A percentile compares a stretch with the other conserved stretches of the same genome.
These are phyloP conservation scores for Heliconius aoede DNA, from an alignment of 2,888 invertebrate genomes.

Conservation along the genomic window DNA sequence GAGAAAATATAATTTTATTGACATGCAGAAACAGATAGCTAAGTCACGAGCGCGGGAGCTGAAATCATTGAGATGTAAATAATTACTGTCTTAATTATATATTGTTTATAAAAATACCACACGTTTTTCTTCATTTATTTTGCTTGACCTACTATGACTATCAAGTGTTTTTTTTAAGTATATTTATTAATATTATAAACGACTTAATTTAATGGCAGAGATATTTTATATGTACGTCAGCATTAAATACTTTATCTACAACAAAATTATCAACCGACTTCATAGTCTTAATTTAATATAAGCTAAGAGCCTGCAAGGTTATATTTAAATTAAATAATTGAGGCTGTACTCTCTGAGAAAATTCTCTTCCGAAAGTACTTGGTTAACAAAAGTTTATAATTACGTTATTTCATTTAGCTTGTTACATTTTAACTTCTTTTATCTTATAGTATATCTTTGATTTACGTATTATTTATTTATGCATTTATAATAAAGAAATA, in stretches of 20 bases:
- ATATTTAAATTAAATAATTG: conserved; percentile 13
- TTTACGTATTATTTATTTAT: neutral
- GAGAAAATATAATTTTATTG: neutral
- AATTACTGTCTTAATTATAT: neutral
- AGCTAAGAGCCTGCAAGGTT: conserved; percentile 1
- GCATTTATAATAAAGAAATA: too few relatives aligned
- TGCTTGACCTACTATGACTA: neutral
- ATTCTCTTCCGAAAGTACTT: conserved; percentile 11
- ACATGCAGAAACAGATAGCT: neutral
- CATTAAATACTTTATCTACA: too few relatives aligned
- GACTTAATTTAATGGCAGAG: too few relatives aligned
- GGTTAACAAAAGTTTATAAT: conserved; percentile 6
- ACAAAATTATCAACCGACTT: too few relatives aligned
- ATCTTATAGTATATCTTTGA: neutral
- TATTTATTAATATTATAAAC: too few relatives aligned
- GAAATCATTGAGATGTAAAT: neutral
- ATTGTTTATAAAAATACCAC: neutral
- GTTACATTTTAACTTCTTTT: neutral
- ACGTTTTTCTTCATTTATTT: neutral
- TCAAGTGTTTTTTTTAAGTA: neutral
- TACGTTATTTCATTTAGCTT: neutral
- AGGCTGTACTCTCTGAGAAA: conserved; percentile 14
- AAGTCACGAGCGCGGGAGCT: neutral
- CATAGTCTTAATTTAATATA: neutral
- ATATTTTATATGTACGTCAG: too few relatives aligned